Evolutionary conservation across 2,113 vertebrate species (phyloP).

Genomic region (Galemys pyrenaicus): DNA sequence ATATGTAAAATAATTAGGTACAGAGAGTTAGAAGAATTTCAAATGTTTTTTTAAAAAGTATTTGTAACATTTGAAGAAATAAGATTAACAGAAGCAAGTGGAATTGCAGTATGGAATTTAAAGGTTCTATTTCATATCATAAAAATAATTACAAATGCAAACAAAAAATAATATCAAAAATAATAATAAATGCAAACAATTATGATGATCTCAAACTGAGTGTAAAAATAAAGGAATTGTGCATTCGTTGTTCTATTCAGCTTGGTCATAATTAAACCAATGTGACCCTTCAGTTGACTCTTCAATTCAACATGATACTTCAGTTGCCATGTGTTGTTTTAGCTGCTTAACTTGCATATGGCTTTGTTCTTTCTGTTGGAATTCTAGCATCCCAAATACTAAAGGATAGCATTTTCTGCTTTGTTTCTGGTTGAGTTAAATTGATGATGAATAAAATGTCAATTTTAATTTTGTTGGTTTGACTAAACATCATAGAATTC

Average conservation of each 20-base stretch:
- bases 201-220: not conserved
- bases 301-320: not conserved
- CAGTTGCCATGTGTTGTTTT: not conserved
- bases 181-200: not conserved
- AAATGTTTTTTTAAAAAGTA: too few species aligned
- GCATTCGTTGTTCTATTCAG: not conserved
- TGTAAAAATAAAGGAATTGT: not conserved
- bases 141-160: not conserved
- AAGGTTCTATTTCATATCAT: not conserved
- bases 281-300: too few species aligned
- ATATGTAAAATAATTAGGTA: too few species aligned
- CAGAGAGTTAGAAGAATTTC: too few species aligned
- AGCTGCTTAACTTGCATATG: not conserved
- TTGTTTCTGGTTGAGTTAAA: not conserved
- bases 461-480: not conserved
- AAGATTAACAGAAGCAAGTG: slow-evolving; percentile 6
- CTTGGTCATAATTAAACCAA: not conserved
- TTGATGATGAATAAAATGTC: not conserved
- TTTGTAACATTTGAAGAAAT: not conserved
- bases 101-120: not conserved
- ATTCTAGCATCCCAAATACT: not conserved
- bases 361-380: not conserved
- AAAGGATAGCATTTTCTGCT: not conserved
- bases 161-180: too few species aligned
- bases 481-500: not conserved